phyloP scores from a whole-genome alignment of 1,140 invertebrate genomes.

The Leptestheria dahalacensis region DNA sequence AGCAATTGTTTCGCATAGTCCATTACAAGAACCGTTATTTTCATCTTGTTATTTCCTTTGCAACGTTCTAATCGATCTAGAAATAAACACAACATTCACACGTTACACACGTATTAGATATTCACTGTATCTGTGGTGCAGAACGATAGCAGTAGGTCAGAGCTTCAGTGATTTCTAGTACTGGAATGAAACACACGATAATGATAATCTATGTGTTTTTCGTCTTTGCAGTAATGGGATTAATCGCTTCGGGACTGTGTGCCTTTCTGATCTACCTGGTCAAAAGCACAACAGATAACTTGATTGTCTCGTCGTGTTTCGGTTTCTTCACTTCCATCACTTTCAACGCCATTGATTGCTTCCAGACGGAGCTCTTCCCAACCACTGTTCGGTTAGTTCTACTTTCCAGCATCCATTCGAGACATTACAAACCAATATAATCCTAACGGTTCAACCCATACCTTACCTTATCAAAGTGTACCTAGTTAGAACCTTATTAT shows the following conservation, averaged over 20 bases:
- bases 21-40: too few species aligned
- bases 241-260: constrained; percentile 53
- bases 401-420: background rate
- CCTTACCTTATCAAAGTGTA: background rate
- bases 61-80: too few species aligned
- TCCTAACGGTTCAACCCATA: background rate
- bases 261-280: constrained; percentile 58
- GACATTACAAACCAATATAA: background rate
- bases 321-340: constrained; percentile 74
- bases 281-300: constrained; percentile 46
- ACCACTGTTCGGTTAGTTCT: constrained; percentile 50
- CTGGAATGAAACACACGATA: too few species aligned
- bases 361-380: constrained; percentile 75
- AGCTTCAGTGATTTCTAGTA: too few species aligned
- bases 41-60: too few species aligned
- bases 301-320: constrained; percentile 65
- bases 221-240: constrained; percentile 45
- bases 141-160: too few species aligned
- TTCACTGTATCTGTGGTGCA: too few species aligned
- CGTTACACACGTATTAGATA: too few species aligned
- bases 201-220: background rate
- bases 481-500: too few species aligned
- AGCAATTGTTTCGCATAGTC: too few species aligned
- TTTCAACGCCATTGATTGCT: constrained; percentile 70
- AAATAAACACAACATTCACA: too few species aligned